These are phyloP conservation scores for Tribolium madens DNA, from an alignment of 1,140 invertebrate species.

Conservation along the genomic window DNA sequence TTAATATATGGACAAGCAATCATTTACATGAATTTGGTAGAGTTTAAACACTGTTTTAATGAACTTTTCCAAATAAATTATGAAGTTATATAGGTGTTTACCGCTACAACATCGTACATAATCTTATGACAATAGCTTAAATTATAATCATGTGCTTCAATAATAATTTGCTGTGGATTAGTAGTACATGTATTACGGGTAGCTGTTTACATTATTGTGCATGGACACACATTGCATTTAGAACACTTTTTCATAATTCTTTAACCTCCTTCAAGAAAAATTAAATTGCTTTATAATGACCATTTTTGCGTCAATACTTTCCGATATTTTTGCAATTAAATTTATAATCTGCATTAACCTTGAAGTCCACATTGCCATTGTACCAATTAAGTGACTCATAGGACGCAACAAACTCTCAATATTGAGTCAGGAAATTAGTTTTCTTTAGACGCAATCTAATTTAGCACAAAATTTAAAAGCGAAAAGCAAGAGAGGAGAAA, in stretches of 20 bases:
- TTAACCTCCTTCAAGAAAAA: too few species aligned
- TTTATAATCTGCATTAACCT: neutral
- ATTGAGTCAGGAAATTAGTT: constrained; percentile 9
- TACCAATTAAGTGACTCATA: constrained; percentile 5
- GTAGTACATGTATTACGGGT: neutral
- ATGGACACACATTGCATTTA: too few species aligned
- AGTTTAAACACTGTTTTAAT: too few species aligned
- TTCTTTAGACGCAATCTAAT: constrained; percentile 6
- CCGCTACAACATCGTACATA: neutral
- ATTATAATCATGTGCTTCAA: neutral
- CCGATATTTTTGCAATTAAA: neutral
- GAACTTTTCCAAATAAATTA: too few species aligned
- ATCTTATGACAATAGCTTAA: neutral
- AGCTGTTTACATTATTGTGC: neutral
- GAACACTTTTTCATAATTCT: too few species aligned
- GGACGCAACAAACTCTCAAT: neutral
- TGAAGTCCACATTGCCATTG: neutral
- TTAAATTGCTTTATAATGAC: neutral
- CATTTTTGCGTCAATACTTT: too few species aligned
- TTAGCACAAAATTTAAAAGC: constrained; percentile 13
- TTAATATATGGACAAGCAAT: too few species aligned
- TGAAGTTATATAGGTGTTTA: too few species aligned
- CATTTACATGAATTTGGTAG: too few species aligned
- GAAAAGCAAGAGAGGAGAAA: constrained; percentile 5
- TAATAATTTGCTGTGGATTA: neutral